These are phyloP conservation scores for Eristalis pertinax DNA, from an alignment of 2,888 invertebrate genomes.

Conservation along the genomic window DNA sequence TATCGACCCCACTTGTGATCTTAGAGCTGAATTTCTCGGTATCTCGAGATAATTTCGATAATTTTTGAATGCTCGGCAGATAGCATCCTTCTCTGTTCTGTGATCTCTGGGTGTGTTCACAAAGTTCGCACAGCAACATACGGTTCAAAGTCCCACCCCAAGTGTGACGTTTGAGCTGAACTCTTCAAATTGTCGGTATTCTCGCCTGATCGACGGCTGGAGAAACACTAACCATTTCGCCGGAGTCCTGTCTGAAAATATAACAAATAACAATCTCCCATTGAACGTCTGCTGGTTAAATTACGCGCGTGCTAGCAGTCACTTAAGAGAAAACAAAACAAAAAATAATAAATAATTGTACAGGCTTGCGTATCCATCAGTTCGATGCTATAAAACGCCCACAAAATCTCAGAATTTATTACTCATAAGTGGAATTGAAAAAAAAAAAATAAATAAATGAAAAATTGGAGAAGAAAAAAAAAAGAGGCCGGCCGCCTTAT, in stretches of 20 bases:
- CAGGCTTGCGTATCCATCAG: constrained; percentile 36
- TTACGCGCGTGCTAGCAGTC: constrained; percentile 58
- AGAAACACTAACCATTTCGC: background rate
- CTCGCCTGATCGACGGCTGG: background rate
- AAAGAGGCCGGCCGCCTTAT: constrained; percentile 17
- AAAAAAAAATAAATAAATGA: background rate
- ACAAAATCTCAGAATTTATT: constrained; percentile 58
- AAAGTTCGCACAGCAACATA: too few relatives aligned
- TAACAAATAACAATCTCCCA: constrained; percentile 5
- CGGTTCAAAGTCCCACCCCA: too few relatives aligned
- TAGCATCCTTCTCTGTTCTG: too few relatives aligned
- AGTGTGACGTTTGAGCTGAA: too few relatives aligned
- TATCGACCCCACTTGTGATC: too few relatives aligned
- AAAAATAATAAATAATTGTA: constrained; percentile 25
- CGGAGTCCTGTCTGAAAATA: background rate
- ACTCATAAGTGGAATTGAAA: constrained; percentile 46
- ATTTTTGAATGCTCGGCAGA: too few relatives aligned
- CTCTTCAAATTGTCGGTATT: too few relatives aligned
- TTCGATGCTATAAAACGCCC: constrained; percentile 44
- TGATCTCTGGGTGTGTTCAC: too few relatives aligned
- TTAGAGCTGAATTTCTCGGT: too few relatives aligned
- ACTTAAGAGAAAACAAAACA: background rate
- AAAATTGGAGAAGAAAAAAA: constrained; percentile 1
- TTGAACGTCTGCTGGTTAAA: constrained; percentile 3
- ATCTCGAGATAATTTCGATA: too few relatives aligned